A percentile compares a stretch with the other conserved stretches of the same genome.
phyloP scores from a whole-genome alignment of 2,888 invertebrate species.

The Melangyna quadrimaculata region DNA sequence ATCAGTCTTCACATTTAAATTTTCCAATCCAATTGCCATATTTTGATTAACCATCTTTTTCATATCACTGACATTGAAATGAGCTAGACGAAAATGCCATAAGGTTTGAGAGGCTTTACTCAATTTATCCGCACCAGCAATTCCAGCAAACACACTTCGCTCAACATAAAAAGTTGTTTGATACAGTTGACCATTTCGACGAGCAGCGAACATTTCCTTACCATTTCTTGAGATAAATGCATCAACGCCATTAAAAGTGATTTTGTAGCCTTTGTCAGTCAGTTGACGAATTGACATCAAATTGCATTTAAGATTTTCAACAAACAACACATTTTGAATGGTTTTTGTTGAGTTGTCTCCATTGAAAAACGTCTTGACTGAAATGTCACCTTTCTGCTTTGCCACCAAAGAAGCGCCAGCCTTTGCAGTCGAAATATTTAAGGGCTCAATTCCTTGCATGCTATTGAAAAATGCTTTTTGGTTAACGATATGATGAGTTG shows the following conservation, averaged over 20 bases:
- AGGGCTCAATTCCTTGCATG: too few species aligned
- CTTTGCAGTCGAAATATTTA: background rate
- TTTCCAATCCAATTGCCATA: background rate
- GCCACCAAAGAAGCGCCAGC: background rate
- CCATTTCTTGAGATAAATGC: background rate
- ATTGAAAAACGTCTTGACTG: background rate
- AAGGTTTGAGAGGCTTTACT: too few species aligned
- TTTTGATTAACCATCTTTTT: background rate
- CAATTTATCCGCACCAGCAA: too few species aligned
- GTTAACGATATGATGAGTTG: too few species aligned
- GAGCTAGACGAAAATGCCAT: too few species aligned
- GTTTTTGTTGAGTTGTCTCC: background rate
- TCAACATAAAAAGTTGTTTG: too few species aligned
- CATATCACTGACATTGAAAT: background rate
- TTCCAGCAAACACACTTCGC: too few species aligned
- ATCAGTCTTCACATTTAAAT: too few species aligned
- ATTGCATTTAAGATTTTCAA: background rate
- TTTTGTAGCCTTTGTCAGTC: background rate
- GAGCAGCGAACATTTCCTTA: background rate
- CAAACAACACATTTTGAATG: background rate
- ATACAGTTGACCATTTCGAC: too few species aligned
- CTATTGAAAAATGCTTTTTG: too few species aligned
- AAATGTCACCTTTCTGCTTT: background rate
- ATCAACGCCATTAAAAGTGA: background rate
- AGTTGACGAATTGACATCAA: too few species aligned